Percentiles rank a stretch among this genome's conserved stretches.
These are phyloP conservation scores for Diabrotica virgifera DNA, from an alignment of 1,140 invertebrate genomes.

Conservation along the genomic window DNA sequence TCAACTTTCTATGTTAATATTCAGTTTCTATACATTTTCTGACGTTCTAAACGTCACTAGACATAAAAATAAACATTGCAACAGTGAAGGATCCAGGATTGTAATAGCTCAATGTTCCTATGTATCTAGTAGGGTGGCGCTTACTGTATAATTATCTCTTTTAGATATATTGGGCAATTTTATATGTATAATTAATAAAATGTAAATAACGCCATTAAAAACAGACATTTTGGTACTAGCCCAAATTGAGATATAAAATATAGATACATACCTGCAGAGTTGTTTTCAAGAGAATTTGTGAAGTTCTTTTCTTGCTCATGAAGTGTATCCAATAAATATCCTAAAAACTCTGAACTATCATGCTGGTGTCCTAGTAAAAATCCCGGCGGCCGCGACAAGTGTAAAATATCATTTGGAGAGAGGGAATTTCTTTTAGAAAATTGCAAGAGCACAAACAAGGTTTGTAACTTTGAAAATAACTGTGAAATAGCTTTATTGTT, in stretches of 20 bases:
- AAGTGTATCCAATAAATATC: conserved; percentile 68
- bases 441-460: conserved; percentile 70
- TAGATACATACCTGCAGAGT: conserved; percentile 16
- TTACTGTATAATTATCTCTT: no score
- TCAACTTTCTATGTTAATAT: no score
- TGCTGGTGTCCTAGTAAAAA: conserved; percentile 77
- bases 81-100: no score
- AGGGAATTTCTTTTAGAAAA: conserved; percentile 63
- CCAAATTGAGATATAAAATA: neutral
- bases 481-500: conserved; percentile 50
- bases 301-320: conserved; percentile 61
- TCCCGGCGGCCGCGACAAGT: conserved; percentile 66
- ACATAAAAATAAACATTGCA: no score
- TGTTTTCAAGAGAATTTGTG: neutral
- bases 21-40: no score
- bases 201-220: no score
- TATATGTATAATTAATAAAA: no score
- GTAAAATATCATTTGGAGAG: conserved; percentile 67
- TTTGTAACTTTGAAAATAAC: conserved; percentile 66
- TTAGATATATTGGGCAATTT: no score
- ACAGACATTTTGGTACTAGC: no score
- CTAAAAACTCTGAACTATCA: conserved; percentile 84
- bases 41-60: no score
- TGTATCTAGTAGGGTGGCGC: no score
- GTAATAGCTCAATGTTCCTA: no score